Evolutionary conservation across 2,797 vertebrate species (phyloP), one percentile per base, ranked within the genome.

Genomic region (Moxostoma hubbsi): DNA sequence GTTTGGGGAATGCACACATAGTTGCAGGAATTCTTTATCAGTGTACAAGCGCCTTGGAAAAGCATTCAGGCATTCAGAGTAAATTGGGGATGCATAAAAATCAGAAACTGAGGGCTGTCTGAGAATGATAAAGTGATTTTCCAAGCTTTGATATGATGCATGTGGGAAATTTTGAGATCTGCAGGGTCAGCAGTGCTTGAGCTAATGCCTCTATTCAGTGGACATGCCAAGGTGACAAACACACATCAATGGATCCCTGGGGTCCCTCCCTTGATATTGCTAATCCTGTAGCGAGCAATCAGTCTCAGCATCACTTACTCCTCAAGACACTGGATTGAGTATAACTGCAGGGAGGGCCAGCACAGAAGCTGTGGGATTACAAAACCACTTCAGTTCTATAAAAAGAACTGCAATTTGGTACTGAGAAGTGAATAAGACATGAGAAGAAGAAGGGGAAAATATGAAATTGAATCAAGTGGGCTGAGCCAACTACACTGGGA

Each of bases 251-350:
- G 66, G 45, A 54, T 78, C 53, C 65, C 79, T 68, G 51, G 75
- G 81, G 73, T 62, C 49, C 16, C 65, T 73, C 59, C 50, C 18
- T 55, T 51, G 62, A 66, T 77, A 74, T 50, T 63, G 65, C 57
- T 79, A 85, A 83, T 84, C 73, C 79, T 79, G 50, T 78, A 80
- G 83, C 72, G 69, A 75, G 71, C 74, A 80, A 71, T 85, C 53
- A 66, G 80, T 59, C 53, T 73, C 64, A 10, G 47, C 71, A 53
- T 80, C 80, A 66, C 59, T 59, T 59, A 66, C 64, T 16, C 53
- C 45, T 55, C 50, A 36, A 15, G 16, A 43, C 59, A 18, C 63
- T 53, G 61, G 57, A 81, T 63, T 53, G 24, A 55, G 13, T 75
- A 57, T 16, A 79, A 71, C 64, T 1, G 2, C 51, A 78, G 67